Conservation (phyloP, 2,797 vertebrate species). For the Macropodus opercularis region DNA sequence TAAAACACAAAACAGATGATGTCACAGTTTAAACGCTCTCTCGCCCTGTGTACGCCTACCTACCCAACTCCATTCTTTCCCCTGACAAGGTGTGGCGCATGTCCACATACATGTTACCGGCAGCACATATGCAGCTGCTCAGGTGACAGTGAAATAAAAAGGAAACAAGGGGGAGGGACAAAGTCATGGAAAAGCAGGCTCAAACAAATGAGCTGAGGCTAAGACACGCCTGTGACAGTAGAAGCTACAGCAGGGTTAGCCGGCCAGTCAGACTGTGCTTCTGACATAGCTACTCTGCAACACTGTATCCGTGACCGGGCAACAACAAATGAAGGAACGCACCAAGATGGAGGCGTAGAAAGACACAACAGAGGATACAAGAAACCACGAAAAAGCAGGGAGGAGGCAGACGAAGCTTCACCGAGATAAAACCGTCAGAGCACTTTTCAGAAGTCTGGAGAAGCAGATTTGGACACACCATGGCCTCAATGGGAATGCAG, state of each 20-base stretch:
- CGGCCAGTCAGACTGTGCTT: neutral
- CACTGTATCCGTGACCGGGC: neutral
- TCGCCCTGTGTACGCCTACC: constrained; percentile 30
- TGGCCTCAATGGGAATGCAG: constrained; percentile 81
- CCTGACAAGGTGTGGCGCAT: constrained; percentile 57
- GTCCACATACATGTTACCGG: constrained; percentile 47
- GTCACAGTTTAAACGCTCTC: constrained; percentile 51
- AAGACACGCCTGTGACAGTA: constrained; percentile 31
- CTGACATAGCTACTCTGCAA: constrained; percentile 3
- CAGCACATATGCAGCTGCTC: constrained; percentile 44
- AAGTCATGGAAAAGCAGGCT: constrained; percentile 16
- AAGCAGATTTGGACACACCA: constrained; percentile 29
- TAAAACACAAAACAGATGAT: constrained; percentile 54
- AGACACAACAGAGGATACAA: constrained; percentile 8
- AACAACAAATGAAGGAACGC: neutral
- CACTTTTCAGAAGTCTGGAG: constrained; percentile 10
- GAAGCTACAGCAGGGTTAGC: constrained; percentile 3
- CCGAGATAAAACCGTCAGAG: neutral
- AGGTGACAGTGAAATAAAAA: constrained; percentile 46
- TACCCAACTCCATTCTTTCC: constrained; percentile 54
- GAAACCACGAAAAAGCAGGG: neutral
- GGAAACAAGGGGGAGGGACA: constrained; percentile 29
- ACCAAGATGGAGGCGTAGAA: constrained; percentile 8
- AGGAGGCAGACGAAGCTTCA: constrained; percentile 11
- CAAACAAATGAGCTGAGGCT: constrained; percentile 53